Evolutionary conservation across 2,113 vertebrate genomes (phyloP).

Genomic region (Tursiops truncatus): DNA sequence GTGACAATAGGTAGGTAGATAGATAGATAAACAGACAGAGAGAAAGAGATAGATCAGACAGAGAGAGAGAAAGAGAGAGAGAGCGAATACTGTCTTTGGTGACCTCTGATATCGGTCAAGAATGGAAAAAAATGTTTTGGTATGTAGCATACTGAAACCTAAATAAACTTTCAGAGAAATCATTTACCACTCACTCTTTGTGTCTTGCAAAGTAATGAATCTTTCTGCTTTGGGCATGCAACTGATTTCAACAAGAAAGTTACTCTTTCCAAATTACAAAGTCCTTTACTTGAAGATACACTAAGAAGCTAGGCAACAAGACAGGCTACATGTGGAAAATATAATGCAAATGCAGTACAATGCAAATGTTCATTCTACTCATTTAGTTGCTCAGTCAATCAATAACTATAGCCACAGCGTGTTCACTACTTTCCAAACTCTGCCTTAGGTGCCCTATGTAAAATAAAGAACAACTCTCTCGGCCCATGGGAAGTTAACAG

Average conservation of each 20-base stretch:
- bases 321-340: background rate
- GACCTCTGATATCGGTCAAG: background rate
- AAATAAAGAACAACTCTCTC: constrained; percentile 1
- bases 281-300: background rate
- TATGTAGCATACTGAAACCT: background rate
- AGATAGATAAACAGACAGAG: background rate
- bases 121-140: background rate
- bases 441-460: background rate
- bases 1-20: background rate
- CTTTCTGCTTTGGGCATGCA: background rate
- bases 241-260: constrained; percentile 18
- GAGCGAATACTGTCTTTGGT: background rate
- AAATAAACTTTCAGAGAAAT: background rate
- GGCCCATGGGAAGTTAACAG: background rate
- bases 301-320: background rate
- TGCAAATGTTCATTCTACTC: background rate
- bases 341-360: background rate
- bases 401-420: background rate
- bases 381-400: background rate
- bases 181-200: background rate
- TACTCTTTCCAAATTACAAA: background rate
- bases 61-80: background rate
- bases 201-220: background rate
- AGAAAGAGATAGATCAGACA: background rate
- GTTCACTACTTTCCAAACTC: background rate